These are phyloP conservation scores for Cephus pygmeus DNA, from an alignment of 2,888 invertebrate species.

Conservation along the genomic window DNA sequence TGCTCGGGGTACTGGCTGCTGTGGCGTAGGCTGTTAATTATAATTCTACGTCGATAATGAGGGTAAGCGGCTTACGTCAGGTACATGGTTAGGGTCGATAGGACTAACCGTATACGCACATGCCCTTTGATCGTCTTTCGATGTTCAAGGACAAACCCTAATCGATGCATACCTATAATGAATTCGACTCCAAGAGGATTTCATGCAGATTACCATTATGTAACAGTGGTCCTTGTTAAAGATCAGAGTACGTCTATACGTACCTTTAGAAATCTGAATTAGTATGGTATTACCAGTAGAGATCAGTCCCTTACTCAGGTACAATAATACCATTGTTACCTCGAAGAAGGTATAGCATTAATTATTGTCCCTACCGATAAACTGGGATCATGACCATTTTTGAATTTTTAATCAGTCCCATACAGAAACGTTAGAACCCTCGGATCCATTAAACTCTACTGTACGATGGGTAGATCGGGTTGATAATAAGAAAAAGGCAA, in stretches of 20 bases:
- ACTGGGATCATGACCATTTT: neutral
- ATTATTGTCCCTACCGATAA: neutral
- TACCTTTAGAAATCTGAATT: neutral
- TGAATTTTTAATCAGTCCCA: neutral
- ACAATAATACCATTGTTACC: neutral
- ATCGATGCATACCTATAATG: neutral
- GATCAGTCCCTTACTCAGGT: neutral
- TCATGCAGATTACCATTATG: neutral
- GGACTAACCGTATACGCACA: conserved; percentile 36
- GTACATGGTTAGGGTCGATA: conserved; percentile 37
- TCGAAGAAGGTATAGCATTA: neutral
- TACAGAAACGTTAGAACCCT: neutral
- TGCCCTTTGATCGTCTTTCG: conserved; percentile 43
- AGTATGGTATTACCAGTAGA: neutral
- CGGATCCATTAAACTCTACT: neutral
- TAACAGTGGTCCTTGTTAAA: neutral
- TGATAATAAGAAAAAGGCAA: neutral
- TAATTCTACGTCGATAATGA: conserved; percentile 58
- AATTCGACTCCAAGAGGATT: neutral
- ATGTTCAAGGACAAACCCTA: conserved; percentile 29
- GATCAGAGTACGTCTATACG: neutral
- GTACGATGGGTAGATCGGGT: neutral
- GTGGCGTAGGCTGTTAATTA: conserved; percentile 46
- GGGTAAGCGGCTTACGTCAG: conserved; percentile 52
- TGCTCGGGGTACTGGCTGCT: conserved; percentile 16